Percentiles rank a stretch among this genome's conserved stretches.
Evolutionary conservation across 2,888 invertebrate species (phyloP).

Genomic region (Stenichneumon culpator): DNA sequence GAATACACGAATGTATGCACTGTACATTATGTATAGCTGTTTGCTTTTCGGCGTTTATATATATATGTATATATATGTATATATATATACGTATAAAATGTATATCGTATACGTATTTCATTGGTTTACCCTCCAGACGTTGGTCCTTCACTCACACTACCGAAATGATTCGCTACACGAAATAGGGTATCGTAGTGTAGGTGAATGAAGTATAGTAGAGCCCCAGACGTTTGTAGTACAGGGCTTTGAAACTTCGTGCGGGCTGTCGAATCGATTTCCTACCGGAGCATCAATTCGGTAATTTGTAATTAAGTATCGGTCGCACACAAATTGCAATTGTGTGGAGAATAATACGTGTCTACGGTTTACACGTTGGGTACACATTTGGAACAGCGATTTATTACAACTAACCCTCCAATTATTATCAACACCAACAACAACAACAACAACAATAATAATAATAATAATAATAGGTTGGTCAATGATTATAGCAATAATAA

Average conservation of each 20-base stretch:
- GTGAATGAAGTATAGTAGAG: constrained; percentile 7
- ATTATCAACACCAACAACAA: too few species aligned
- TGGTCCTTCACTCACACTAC: constrained; percentile 29
- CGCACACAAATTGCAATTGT: constrained; percentile 34
- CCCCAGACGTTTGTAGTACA: not conserved
- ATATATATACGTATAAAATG: not conserved
- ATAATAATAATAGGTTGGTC: too few species aligned
- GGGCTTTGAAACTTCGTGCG: constrained; percentile 19
- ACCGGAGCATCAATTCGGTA: constrained; percentile 37
- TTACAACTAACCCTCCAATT: too few species aligned
- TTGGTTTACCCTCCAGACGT: constrained; percentile 40
- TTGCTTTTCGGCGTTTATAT: not conserved
- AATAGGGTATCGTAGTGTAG: constrained; percentile 1
- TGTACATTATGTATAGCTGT: constrained; percentile 2
- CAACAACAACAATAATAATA: too few species aligned
- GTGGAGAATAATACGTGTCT: constrained; percentile 3
- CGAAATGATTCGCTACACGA: constrained; percentile 8
- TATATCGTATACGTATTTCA: constrained; percentile 12
- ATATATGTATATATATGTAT: not conserved
- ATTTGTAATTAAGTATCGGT: constrained; percentile 40
- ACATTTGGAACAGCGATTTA: too few species aligned
- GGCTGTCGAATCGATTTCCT: constrained; percentile 40
- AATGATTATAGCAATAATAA: too few species aligned
- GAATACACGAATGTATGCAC: constrained; percentile 13
- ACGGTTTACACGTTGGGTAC: too few species aligned